phyloP scores from a whole-genome alignment of 2,888 invertebrate species.

The Drosophila siamana region DNA sequence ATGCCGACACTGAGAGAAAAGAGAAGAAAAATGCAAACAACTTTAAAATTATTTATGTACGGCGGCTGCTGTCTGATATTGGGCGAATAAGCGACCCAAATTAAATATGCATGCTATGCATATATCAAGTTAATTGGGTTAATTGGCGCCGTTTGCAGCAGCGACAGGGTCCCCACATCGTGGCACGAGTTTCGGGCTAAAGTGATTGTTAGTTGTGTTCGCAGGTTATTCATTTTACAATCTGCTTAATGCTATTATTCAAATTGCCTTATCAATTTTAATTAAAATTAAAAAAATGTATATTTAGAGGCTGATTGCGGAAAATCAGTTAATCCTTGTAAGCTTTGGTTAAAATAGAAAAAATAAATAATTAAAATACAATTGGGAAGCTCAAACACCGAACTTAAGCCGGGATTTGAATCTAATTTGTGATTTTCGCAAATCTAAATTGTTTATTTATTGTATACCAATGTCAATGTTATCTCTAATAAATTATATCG shows the following conservation, averaged over 20 bases:
- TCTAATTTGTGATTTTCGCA: neutral
- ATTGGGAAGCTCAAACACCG: too few species aligned
- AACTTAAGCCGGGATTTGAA: neutral
- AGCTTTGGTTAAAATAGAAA: conserved; percentile 2
- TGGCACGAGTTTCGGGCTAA: conserved; percentile 1
- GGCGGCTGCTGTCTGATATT: conserved; percentile 18
- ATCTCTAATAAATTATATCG: too few species aligned
- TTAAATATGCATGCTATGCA: conserved; percentile 72
- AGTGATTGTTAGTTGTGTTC: conserved; percentile 10
- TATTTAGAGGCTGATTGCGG: neutral
- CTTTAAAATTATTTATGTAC: conserved; percentile 31
- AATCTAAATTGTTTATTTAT: too few species aligned
- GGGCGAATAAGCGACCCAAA: conserved; percentile 34
- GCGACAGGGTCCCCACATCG: neutral
- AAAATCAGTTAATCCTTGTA: conserved; percentile 5
- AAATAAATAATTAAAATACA: neutral
- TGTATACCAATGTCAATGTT: too few species aligned
- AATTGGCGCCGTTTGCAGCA: conserved; percentile 57
- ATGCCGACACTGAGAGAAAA: conserved; percentile 54
- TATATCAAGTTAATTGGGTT: conserved; percentile 75
- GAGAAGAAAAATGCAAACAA: conserved; percentile 19
- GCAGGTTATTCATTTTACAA: conserved; percentile 28
- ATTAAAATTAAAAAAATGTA: conserved; percentile 26
- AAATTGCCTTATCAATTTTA: conserved; percentile 32
- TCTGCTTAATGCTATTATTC: conserved; percentile 37